Conservation (phyloP, 2,888 invertebrate species). For the Drosophila dives region DNA sequence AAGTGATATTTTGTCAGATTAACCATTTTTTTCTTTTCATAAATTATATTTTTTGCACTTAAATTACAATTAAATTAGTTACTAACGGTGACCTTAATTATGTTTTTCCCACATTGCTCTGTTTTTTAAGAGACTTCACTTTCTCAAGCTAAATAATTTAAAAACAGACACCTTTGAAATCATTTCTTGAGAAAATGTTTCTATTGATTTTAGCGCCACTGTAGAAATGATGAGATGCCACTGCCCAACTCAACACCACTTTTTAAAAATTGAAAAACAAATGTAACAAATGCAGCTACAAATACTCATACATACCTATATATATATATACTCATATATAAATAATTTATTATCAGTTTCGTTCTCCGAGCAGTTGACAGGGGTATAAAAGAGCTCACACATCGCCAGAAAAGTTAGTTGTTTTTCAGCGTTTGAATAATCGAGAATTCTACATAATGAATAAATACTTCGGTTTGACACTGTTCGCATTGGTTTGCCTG, state of each 20-base stretch:
- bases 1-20: not conserved
- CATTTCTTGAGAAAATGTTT: not conserved
- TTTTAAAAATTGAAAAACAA: not conserved
- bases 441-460: constrained; percentile 18
- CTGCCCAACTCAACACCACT: not conserved
- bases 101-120: not conserved
- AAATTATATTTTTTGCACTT: not conserved
- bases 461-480: constrained; percentile 29
- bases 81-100: not conserved
- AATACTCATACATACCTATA: not conserved
- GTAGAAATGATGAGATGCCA: not conserved
- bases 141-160: not conserved
- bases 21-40: not conserved
- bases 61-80: not conserved
- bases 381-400: constrained; percentile 20
- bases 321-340: not conserved
- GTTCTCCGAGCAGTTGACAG: not conserved
- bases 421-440: constrained; percentile 2
- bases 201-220: not conserved
- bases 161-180: not conserved
- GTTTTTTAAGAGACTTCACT: not conserved
- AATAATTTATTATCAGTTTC: not conserved
- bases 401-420: constrained; percentile 16
- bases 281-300: not conserved
- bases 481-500: constrained; percentile 34